A percentile compares a stretch with the other conserved stretches of the same genome.
These are phyloP conservation scores for Dicrurus megarhynchus DNA, from an alignment of 2,113 vertebrate genomes.

Conservation along the genomic window DNA sequence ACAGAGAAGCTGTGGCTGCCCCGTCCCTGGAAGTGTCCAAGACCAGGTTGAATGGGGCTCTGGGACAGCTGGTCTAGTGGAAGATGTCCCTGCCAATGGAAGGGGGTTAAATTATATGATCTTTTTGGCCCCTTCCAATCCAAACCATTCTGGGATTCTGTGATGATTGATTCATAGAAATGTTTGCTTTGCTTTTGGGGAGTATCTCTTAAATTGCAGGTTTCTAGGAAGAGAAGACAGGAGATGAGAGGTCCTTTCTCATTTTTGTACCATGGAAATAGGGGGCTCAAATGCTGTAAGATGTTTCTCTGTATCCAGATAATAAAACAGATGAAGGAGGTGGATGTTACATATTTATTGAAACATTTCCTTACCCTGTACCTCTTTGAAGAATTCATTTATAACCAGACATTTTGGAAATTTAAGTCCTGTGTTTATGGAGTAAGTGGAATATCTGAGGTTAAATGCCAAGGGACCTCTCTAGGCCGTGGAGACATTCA, in stretches of 20 bases:
- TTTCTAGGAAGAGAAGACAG: background rate
- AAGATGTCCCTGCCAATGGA: background rate
- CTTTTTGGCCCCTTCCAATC: background rate
- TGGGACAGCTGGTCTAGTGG: background rate
- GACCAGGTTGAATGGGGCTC: background rate
- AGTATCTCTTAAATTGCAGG: background rate
- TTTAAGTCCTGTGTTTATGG: background rate
- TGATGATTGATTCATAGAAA: background rate
- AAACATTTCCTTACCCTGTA: background rate
- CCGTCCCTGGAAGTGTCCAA: background rate
- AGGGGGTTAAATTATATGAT: background rate
- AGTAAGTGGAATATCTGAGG: conserved; percentile 23
- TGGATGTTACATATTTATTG: background rate
- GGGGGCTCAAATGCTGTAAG: background rate
- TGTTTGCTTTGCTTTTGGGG: background rate
- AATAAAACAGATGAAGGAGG: background rate
- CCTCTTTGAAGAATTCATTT: conserved; percentile 30
- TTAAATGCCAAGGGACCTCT: background rate
- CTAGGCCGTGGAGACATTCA: background rate
- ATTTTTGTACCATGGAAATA: background rate
- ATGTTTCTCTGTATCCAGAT: conserved; percentile 36
- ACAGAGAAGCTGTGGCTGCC: background rate
- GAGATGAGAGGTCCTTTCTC: background rate
- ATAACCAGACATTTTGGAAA: conserved; percentile 14
- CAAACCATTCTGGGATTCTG: background rate